Evolutionary conservation across 35 echinoderm and acorn worm genomes (phyloP).

Genomic region (Ophiothrix spiculata): DNA sequence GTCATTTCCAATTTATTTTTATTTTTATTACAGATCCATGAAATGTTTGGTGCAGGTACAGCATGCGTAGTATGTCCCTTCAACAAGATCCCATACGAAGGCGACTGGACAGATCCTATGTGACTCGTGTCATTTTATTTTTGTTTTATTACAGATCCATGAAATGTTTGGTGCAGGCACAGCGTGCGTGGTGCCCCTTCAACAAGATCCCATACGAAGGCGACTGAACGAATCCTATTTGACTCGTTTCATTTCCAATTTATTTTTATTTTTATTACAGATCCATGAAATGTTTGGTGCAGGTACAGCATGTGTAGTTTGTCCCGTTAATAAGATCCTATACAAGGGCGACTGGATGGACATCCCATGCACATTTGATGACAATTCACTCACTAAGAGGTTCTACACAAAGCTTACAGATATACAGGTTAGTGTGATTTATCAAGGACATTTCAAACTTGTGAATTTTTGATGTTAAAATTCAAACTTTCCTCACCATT

Average conservation of each 20-base stretch:
- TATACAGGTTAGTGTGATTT: constrained; percentile 87
- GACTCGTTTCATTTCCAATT: no score
- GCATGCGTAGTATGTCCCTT: constrained; percentile 99
- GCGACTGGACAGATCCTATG: constrained; percentile 62
- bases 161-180: no score
- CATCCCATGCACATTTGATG: constrained; percentile 76
- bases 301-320: constrained; percentile 97
- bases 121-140: no score
- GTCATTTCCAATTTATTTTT: no score
- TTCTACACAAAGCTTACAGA: constrained; percentile 79
- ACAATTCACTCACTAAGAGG: constrained; percentile 46
- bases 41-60: constrained; percentile 98
- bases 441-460: no score
- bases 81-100: constrained; percentile 78
- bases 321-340: constrained; percentile 84
- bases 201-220: no score
- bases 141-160: no score
- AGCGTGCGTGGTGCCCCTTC: no score
- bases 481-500: no score
- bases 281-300: constrained; percentile 96
- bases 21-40: constrained; percentile 59
- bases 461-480: no score
- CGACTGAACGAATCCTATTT: no score
- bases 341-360: constrained; percentile 80
- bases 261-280: constrained; percentile 47